Evolutionary conservation across 1,140 invertebrate genomes (phyloP).

Genomic region (Aleiodes sp.): DNA sequence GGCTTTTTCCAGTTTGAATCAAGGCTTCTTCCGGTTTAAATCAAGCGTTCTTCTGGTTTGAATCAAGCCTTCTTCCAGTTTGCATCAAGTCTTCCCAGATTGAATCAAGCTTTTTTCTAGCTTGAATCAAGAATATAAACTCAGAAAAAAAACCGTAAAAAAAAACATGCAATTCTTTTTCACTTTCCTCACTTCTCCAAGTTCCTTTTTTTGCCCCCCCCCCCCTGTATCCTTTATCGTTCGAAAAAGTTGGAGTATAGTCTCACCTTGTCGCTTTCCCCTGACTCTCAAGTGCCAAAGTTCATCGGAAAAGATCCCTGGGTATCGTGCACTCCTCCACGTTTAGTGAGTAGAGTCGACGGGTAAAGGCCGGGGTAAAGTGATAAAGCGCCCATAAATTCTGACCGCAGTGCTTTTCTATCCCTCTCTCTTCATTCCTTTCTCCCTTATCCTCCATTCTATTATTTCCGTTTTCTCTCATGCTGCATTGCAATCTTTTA

Average conservation of each 20-base stretch:
- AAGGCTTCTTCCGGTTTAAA: too few relatives aligned
- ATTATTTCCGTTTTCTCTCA: slow-evolving; percentile 30
- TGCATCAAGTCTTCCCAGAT: too few relatives aligned
- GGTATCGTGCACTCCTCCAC: slow-evolving; percentile 19
- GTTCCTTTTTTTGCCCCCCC: too few relatives aligned
- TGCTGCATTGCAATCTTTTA: slow-evolving; percentile 39
- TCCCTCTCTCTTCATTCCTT: slow-evolving; percentile 45
- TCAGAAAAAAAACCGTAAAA: too few relatives aligned
- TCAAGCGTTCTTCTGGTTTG: too few relatives aligned
- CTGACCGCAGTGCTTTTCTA: slow-evolving; percentile 54
- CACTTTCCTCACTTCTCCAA: neutral
- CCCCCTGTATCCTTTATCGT: neutral
- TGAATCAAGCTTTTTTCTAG: too few relatives aligned
- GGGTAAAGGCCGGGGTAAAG: slow-evolving; percentile 62
- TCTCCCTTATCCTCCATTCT: slow-evolving; percentile 25
- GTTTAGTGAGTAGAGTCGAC: slow-evolving; percentile 55
- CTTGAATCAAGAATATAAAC: too few relatives aligned
- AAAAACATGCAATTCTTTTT: too few relatives aligned
- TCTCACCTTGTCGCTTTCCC: slow-evolving; percentile 36
- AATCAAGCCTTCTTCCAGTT: too few relatives aligned
- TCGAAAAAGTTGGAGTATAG: slow-evolving; percentile 19
- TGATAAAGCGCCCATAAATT: slow-evolving; percentile 68
- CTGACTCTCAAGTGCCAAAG: slow-evolving; percentile 61
- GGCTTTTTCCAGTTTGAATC: too few relatives aligned
- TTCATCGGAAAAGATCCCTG: slow-evolving; percentile 62